phyloP scores from a whole-genome alignment of 1,140 invertebrate genomes.

The Penaeus indicus region DNA sequence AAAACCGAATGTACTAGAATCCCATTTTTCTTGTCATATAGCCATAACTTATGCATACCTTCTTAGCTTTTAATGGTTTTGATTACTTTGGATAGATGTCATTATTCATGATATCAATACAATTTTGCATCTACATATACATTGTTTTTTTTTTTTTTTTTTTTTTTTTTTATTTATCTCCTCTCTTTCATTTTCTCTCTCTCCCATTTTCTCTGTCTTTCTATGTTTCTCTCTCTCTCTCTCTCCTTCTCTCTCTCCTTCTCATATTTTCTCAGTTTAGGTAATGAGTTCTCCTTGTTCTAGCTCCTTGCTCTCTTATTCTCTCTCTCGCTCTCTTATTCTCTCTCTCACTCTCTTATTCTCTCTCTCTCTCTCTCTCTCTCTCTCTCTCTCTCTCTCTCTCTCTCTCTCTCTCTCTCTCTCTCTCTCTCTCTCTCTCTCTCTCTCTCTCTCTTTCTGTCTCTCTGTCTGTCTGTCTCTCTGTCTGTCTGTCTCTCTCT shows the following conservation, averaged over 20 bases:
- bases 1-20: too few species aligned
- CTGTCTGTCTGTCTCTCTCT: neutral
- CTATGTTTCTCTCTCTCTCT: neutral
- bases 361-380: too few species aligned
- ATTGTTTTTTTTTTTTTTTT: neutral
- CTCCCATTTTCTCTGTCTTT: neutral
- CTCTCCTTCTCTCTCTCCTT: neutral
- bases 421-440: too few species aligned
- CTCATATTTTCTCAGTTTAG: too few species aligned
- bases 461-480: too few species aligned
- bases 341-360: too few species aligned
- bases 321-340: too few species aligned
- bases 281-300: too few species aligned
- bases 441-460: too few species aligned
- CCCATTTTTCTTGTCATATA: neutral
- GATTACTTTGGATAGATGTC: neutral
- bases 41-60: neutral
- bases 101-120: neutral
- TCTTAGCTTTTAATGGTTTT: neutral
- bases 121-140: slow-evolving; percentile 6
- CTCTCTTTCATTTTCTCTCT: neutral
- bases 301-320: too few species aligned
- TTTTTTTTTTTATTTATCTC: neutral
- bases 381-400: too few species aligned
- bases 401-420: too few species aligned